These are phyloP conservation scores for Drosophila triauraria DNA, from an alignment of 1,140 invertebrate genomes.

Conservation along the genomic window DNA sequence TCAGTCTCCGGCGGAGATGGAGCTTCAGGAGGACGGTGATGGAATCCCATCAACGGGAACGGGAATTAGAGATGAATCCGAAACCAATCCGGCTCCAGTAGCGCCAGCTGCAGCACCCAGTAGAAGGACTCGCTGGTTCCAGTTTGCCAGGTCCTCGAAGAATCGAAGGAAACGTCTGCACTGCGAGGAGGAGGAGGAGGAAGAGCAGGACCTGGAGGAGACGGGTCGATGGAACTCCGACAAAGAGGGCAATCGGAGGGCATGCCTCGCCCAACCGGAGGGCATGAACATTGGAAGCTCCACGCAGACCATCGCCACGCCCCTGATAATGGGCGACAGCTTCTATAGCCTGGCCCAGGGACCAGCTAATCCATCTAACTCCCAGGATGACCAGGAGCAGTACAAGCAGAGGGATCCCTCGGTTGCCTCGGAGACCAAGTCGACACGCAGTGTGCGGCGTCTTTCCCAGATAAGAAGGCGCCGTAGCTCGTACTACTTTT, in stretches of 20 bases:
- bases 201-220: slow-evolving; percentile 21
- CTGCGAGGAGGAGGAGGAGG: slow-evolving; percentile 47
- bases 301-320: slow-evolving; percentile 65
- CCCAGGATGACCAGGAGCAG: slow-evolving; percentile 35
- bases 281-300: slow-evolving; percentile 73
- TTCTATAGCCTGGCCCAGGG: slow-evolving; percentile 63
- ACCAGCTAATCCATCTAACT: slow-evolving; percentile 7
- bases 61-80: slow-evolving; percentile 1
- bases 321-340: slow-evolving; percentile 51
- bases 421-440: slow-evolving; percentile 46
- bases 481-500: slow-evolving; percentile 82
- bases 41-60: background rate
- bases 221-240: slow-evolving; percentile 10
- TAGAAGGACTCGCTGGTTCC: slow-evolving; percentile 57
- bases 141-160: slow-evolving; percentile 52
- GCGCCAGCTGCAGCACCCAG: background rate
- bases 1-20: slow-evolving; percentile 4
- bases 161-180: slow-evolving; percentile 38
- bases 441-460: slow-evolving; percentile 62
- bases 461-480: slow-evolving; percentile 76
- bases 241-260: slow-evolving; percentile 23
- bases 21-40: slow-evolving; percentile 5
- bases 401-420: slow-evolving; percentile 29
- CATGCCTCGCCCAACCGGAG: slow-evolving; percentile 63
- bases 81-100: slow-evolving; percentile 2